phyloP scores from a whole-genome alignment of 2,888 invertebrate species.

The Andricus quercusramuli region DNA sequence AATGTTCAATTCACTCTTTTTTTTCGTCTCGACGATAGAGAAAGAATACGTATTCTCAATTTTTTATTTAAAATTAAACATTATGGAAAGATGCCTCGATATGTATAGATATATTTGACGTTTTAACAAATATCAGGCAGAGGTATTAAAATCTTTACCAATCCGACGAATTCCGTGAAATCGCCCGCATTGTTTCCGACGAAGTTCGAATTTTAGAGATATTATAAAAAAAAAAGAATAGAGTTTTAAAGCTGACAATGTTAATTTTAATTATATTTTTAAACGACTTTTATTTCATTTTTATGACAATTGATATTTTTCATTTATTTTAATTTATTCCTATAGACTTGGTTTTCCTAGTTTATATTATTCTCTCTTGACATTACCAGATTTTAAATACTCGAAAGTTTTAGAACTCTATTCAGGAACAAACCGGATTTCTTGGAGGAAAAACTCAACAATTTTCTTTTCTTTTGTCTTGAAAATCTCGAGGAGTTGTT shows the following conservation, averaged over 20 bases:
- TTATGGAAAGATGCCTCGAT: conserved; percentile 43
- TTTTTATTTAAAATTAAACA: conserved; percentile 37
- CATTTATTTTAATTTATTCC: not conserved
- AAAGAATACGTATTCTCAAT: conserved; percentile 3
- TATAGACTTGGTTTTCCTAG: not conserved
- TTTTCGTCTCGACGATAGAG: conserved; percentile 20
- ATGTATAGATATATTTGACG: conserved; percentile 46
- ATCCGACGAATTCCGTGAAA: conserved; percentile 49
- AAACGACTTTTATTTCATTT: not conserved
- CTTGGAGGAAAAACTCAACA: conserved; percentile 13
- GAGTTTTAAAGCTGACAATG: conserved; percentile 13
- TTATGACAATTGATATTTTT: not conserved
- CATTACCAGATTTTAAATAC: not conserved
- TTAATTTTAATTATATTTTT: not conserved
- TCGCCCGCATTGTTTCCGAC: conserved; percentile 34
- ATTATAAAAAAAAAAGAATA: conserved; percentile 29
- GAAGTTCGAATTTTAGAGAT: conserved; percentile 33
- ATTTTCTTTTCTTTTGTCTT: conserved; percentile 28
- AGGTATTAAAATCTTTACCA: conserved; percentile 64
- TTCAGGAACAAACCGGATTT: conserved; percentile 35
- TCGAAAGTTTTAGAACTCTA: conserved; percentile 16
- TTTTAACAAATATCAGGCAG: conserved; percentile 54
- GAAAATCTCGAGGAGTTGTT: conserved; percentile 33
- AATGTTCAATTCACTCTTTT: conserved; percentile 36
- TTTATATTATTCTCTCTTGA: not conserved